Evolutionary conservation across 2,113 vertebrate genomes (phyloP).

Genomic region (Macquaria ambigua): DNA sequence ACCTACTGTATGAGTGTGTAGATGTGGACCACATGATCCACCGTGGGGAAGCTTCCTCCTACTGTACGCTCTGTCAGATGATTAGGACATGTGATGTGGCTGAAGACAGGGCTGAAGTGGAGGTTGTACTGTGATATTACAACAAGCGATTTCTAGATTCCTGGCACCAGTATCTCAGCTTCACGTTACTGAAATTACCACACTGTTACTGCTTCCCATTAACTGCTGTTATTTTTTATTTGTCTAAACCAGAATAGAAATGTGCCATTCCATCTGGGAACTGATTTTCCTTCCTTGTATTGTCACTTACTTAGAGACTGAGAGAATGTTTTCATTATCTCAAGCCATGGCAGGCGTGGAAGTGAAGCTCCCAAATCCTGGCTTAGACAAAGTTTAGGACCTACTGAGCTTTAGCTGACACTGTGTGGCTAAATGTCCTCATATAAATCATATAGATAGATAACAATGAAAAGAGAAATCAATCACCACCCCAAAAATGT

Average conservation of each 20-base stretch:
- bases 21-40: conserved; percentile 6
- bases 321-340: background rate
- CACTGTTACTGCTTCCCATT: background rate
- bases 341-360: background rate
- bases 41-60: background rate
- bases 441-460: conserved; percentile 15
- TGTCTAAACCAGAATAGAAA: conserved; percentile 1
- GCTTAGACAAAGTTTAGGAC: background rate
- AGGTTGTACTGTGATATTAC: background rate
- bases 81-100: conserved; percentile 28
- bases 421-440: background rate
- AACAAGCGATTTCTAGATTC: background rate
- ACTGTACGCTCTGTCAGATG: conserved; percentile 20
- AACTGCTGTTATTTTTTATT: background rate
- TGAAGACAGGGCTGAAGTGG: background rate
- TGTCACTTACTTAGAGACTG: conserved; percentile 6
- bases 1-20: background rate
- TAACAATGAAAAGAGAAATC: background rate
- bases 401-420: conserved; percentile 37
- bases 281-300: background rate
- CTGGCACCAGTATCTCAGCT: background rate
- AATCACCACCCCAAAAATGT: background rate
- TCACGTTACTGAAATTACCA: background rate
- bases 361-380: conserved; percentile 6
- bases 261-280: background rate